Evolutionary conservation across 2,888 invertebrate species (phyloP).

Genomic region (Flabesymbios commensalis): DNA sequence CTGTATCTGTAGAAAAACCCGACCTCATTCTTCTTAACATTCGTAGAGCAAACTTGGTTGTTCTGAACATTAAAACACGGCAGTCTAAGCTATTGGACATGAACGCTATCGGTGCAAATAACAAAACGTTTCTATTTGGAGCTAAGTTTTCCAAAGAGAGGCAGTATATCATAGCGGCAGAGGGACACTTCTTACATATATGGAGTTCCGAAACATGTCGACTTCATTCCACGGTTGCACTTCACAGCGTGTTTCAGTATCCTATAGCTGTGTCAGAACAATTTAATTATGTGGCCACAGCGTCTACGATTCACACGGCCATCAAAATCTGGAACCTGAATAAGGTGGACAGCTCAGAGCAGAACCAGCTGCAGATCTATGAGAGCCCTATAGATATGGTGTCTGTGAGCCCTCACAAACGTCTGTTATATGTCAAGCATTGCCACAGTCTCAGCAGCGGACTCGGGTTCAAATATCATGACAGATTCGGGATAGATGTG

Average conservation of each 20-base stretch:
- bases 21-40: slow-evolving; percentile 29
- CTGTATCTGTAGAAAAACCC: slow-evolving; percentile 20
- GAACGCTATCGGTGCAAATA: slow-evolving; percentile 21
- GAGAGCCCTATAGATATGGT: slow-evolving; percentile 35
- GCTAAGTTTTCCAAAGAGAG: slow-evolving; percentile 27
- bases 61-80: slow-evolving; percentile 20
- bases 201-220: slow-evolving; percentile 23
- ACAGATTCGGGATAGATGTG: slow-evolving; percentile 44
- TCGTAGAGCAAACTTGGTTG: slow-evolving; percentile 27
- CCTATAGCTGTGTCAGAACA: slow-evolving; percentile 29
- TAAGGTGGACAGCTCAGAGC: slow-evolving; percentile 18
- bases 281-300: slow-evolving; percentile 29
- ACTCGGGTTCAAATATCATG: slow-evolving; percentile 41
- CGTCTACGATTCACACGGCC: slow-evolving; percentile 36
- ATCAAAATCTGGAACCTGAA: slow-evolving; percentile 37
- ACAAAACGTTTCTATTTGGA: slow-evolving; percentile 25
- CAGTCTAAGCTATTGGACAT: slow-evolving; percentile 26
- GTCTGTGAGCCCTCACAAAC: slow-evolving; percentile 13
- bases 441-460: slow-evolving; percentile 33
- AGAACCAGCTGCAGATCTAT: slow-evolving; percentile 17
- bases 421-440: slow-evolving; percentile 31
- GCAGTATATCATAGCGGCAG: slow-evolving; percentile 24
- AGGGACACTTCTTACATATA: slow-evolving; percentile 26
- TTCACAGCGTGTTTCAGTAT: slow-evolving; percentile 28
- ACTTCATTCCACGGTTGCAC: slow-evolving; percentile 20